phyloP scores from a whole-genome alignment of 2,888 invertebrate species.

The Ctenicera cuprea region DNA sequence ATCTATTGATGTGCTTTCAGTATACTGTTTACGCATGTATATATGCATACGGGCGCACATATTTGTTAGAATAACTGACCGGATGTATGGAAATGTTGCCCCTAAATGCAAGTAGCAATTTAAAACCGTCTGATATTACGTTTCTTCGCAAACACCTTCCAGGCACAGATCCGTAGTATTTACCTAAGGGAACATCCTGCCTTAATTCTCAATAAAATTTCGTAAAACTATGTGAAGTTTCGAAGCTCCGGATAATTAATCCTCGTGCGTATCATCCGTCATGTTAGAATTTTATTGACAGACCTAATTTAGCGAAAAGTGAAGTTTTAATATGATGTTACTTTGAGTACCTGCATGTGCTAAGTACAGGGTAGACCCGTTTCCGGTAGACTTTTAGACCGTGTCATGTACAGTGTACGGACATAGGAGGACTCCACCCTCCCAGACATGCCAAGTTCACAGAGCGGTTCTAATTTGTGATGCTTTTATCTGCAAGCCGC shows the following conservation, averaged over 20 bases:
- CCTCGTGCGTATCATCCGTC: slow-evolving; percentile 26
- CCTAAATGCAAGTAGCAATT: slow-evolving; percentile 22
- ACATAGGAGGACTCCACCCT: slow-evolving; percentile 45
- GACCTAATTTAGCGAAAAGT: slow-evolving; percentile 11
- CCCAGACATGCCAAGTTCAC: slow-evolving; percentile 60
- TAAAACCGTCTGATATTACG: neutral
- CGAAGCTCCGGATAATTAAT: slow-evolving; percentile 13
- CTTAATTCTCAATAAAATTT: slow-evolving; percentile 27
- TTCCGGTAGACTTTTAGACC: slow-evolving; percentile 40
- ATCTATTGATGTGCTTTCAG: neutral
- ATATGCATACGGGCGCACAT: slow-evolving; percentile 15
- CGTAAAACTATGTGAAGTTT: neutral
- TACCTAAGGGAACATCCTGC: slow-evolving; percentile 13
- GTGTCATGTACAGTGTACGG: slow-evolving; percentile 47
- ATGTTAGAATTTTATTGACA: slow-evolving; percentile 20
- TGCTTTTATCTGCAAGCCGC: slow-evolving; percentile 69
- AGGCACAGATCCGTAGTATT: neutral
- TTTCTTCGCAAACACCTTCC: neutral
- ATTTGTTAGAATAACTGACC: slow-evolving; percentile 22
- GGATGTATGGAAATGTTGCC: slow-evolving; percentile 15
- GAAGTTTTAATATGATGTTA: slow-evolving; percentile 5
- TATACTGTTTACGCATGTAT: slow-evolving; percentile 20
- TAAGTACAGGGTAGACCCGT: slow-evolving; percentile 11
- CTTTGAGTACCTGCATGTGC: slow-evolving; percentile 1
- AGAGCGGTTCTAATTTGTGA: slow-evolving; percentile 68